Percentiles rank a stretch among this genome's conserved stretches.
Conservation (phyloP, 2,888 invertebrate species). For the Tetragonula carbonaria region DNA sequence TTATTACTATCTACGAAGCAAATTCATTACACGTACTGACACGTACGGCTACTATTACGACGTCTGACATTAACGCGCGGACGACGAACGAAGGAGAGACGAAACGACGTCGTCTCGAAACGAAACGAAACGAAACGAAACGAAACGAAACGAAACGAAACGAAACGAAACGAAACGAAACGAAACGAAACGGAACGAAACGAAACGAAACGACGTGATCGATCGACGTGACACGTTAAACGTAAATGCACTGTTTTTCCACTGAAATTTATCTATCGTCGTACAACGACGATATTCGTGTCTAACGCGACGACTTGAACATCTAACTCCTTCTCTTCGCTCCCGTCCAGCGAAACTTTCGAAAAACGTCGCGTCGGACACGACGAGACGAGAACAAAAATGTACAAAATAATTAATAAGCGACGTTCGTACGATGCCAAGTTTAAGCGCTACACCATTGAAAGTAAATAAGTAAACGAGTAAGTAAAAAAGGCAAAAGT, state of each 20-base stretch:
- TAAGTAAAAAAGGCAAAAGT: background rate
- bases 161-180: too few species aligned
- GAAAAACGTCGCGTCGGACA: too few species aligned
- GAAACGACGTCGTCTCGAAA: background rate
- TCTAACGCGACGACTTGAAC: too few species aligned
- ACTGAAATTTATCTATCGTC: background rate
- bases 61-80: background rate
- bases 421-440: background rate
- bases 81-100: background rate
- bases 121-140: background rate
- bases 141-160: too few species aligned
- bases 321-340: background rate
- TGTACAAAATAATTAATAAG: background rate
- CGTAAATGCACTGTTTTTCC: background rate
- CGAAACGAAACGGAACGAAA: too few species aligned
- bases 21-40: background rate
- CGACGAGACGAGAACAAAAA: background rate
- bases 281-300: background rate
- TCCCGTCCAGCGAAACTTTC: background rate
- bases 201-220: background rate
- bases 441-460: background rate
- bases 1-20: constrained; percentile 14
- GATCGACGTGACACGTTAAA: background rate
- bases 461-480: background rate
- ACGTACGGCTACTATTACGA: background rate